Conservation (phyloP, 2,797 vertebrate genomes). For the Peromyscus attwateri region DNA sequence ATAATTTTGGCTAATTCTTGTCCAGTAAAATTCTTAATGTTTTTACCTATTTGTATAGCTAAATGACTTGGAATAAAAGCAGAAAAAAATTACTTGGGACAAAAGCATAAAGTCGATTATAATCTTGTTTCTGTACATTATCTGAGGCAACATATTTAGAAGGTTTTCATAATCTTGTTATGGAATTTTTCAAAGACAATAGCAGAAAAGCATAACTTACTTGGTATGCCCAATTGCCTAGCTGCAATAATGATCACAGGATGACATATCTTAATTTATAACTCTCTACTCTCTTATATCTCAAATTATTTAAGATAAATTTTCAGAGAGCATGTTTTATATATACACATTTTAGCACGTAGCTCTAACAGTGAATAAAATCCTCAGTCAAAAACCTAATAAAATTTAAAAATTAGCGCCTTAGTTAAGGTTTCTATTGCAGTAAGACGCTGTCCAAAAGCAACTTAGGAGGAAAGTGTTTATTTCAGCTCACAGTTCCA, state of each 20-base stretch:
- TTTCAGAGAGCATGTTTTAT: neutral
- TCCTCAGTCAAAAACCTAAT: neutral
- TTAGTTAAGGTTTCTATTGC: neutral
- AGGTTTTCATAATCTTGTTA: neutral
- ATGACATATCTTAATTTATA: neutral
- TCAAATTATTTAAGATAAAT: conserved; percentile 1
- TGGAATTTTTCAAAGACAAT: neutral
- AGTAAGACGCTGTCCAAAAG: neutral
- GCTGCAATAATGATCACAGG: neutral
- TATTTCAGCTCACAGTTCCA: neutral
- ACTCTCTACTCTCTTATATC: neutral
- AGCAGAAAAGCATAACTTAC: neutral
- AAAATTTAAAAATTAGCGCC: conserved; percentile 1
- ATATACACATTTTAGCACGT: neutral
- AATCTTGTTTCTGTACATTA: conserved; percentile 33
- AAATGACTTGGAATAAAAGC: neutral
- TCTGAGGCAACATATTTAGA: neutral
- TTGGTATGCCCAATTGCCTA: neutral
- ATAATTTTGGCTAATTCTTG: neutral
- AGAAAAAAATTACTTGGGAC: neutral
- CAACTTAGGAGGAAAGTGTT: neutral
- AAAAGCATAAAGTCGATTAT: neutral
- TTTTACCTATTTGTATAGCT: neutral
- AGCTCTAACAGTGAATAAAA: neutral
- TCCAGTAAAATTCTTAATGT: neutral